Base-by-base conservation (phyloP, 1,140 invertebrate species). In the Holotrichia oblita region DNA sequence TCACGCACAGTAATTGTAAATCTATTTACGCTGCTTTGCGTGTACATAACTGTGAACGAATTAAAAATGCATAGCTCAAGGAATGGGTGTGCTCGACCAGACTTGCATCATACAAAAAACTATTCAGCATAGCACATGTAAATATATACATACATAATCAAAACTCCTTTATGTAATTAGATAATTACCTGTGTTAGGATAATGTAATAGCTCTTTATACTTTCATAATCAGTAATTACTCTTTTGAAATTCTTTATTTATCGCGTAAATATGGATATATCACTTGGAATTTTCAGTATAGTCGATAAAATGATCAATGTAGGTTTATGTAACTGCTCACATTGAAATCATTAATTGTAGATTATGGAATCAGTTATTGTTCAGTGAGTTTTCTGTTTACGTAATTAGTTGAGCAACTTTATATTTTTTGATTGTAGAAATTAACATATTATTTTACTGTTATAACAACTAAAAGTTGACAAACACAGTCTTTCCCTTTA, bases 41-140 rank as follows among this genome's bases (percentile, higher is more conserved):
- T 69, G 61, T 34, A 20, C 27, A 34, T 69, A 69, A 69, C 61
- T 69, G 61, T 69, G 61, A 69, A 27, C 61, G 12, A 69, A 69
- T 69, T 69, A 69, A 69, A 69, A 69, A 69, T 69, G 61, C 61
- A 69, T 69, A 69, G 22, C 61, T 69, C 61, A 27, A 69, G 61
- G 7, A 69, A 69, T 69, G 61, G 61, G 61, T 69, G 61, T 22
- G 61, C 27, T 69, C 27, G 61, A 69, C 22, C 61, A 69, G 8
- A 69, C 61, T 69, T 69, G 61, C 61, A 69, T 69, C 61, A 69
- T 34, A 69, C 12, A 20, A 12, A 64, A 24, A 17, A 22, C 17
- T 69, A 24, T 7, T 14, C 61, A 69, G 24, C 61, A 27, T 7
- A 0, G 12, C 61, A 27, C 22, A 22, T 69, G 22, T 69, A 7